Evolutionary conservation across 2,113 vertebrate genomes (phyloP).

Genomic region (Eulemur macaco): DNA sequence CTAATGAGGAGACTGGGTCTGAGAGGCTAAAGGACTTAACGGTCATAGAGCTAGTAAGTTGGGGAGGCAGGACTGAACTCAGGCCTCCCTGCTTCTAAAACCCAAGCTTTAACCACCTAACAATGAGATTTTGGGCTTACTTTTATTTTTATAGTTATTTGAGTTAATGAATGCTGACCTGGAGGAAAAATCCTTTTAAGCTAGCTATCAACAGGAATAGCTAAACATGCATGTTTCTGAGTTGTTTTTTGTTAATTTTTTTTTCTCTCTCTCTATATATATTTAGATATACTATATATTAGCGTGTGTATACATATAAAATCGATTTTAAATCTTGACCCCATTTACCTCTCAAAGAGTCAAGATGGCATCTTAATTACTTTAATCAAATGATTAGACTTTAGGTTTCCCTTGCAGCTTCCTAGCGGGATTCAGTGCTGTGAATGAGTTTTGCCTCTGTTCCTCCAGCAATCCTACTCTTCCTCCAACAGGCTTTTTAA

Average conservation of each 20-base stretch:
- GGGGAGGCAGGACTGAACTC: constrained; percentile 21
- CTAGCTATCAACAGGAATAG: not conserved
- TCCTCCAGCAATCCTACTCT: not conserved
- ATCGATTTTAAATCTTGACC: not conserved
- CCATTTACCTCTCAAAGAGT: not conserved
- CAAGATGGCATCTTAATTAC: constrained; percentile 1
- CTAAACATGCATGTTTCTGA: not conserved
- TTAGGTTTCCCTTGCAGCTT: not conserved
- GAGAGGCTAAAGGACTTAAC: not conserved
- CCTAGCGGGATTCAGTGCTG: not conserved
- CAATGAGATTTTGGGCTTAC: constrained; percentile 14
- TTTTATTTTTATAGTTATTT: constrained; percentile 30
- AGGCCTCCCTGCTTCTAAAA: not conserved
- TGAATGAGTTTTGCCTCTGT: not conserved
- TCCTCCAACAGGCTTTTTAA: constrained; percentile 5
- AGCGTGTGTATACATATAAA: not conserved
- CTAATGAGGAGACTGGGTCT: not conserved
- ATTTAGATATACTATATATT: not conserved
- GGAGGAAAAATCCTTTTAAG: constrained; percentile 22
- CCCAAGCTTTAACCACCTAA: not conserved
- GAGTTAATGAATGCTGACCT: not conserved
- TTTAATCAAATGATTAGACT: constrained; percentile 6
- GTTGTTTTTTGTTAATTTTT: not conserved
- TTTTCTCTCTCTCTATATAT: not conserved
- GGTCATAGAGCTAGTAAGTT: not conserved